Percentiles rank a stretch among this genome's conserved stretches.
Conservation (phyloP, 2,888 invertebrate species). For the Polymixis flavicincta region DNA sequence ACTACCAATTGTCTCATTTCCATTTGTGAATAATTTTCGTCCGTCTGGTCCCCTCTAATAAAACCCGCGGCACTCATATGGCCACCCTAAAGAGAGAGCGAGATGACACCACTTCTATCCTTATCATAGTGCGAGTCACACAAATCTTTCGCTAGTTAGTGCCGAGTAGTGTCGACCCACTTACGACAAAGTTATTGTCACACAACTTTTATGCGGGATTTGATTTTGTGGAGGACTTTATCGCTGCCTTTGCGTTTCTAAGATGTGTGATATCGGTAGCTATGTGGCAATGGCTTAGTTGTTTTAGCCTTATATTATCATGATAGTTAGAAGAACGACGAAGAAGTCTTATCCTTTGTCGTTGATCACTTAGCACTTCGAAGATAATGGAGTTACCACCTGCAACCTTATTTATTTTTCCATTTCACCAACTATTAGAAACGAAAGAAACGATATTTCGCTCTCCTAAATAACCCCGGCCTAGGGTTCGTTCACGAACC, state of each 20-base stretch:
- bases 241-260: slow-evolving; percentile 34
- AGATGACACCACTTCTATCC: slow-evolving; percentile 24
- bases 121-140: slow-evolving; percentile 39
- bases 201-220: slow-evolving; percentile 69
- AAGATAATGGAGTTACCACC: not conserved
- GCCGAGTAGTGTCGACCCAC: slow-evolving; percentile 64
- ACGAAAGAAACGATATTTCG: not conserved
- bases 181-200: slow-evolving; percentile 71
- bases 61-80: slow-evolving; percentile 57
- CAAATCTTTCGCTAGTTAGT: slow-evolving; percentile 75
- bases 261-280: slow-evolving; percentile 8
- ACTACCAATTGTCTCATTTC: slow-evolving; percentile 63
- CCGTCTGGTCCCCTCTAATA: slow-evolving; percentile 62
- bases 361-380: not conserved
- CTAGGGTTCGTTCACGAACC: slow-evolving; percentile 38
- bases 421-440: not conserved
- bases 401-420: not conserved
- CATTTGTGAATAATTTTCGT: slow-evolving; percentile 63
- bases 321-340: not conserved
- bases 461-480: not conserved
- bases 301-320: not conserved
- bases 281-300: slow-evolving; percentile 7
- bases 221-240: slow-evolving; percentile 54
- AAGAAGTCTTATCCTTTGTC: not conserved
- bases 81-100: slow-evolving; percentile 54